Conservation (phyloP, 1,140 invertebrate species). For the Drosophila nebulosa region DNA sequence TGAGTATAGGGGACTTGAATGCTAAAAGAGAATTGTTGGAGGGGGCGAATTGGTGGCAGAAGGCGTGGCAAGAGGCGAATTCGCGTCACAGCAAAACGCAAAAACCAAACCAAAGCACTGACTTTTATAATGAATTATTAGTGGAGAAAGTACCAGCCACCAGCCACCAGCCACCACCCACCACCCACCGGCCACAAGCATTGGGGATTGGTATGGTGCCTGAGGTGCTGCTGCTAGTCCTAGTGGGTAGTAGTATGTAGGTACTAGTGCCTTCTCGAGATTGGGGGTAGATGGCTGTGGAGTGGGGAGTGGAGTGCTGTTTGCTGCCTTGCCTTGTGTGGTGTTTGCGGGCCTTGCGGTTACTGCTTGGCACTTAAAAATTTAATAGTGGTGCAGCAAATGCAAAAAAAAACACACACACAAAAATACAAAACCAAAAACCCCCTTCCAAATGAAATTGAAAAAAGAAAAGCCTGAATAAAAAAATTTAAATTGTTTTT, state of each 20-base stretch:
- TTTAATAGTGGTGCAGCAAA: slow-evolving; percentile 68
- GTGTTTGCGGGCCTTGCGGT: slow-evolving; percentile 70
- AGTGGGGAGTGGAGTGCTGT: neutral
- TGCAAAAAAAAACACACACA: slow-evolving; percentile 22
- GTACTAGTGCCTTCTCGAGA: too few species aligned
- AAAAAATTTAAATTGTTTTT: neutral
- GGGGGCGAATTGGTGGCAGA: neutral
- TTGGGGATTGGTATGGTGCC: neutral
- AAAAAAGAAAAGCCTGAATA: neutral
- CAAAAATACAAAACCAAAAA: slow-evolving; percentile 11
- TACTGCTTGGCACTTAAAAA: slow-evolving; percentile 70
- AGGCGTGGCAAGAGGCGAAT: slow-evolving; percentile 42
- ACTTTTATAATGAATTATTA: slow-evolving; percentile 80
- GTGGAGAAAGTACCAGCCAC: slow-evolving; percentile 42
- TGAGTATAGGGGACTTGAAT: neutral
- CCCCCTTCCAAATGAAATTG: neutral
- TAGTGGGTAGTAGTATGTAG: neutral
- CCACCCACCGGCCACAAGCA: too few species aligned
- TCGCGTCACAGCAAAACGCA: slow-evolving; percentile 73
- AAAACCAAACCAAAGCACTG: slow-evolving; percentile 77
- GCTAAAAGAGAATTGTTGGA: neutral
- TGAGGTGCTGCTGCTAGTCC: neutral
- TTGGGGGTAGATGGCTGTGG: neutral
- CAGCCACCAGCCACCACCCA: too few species aligned
- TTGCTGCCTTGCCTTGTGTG: slow-evolving; percentile 52